Evolutionary conservation across 2,888 invertebrate genomes (phyloP).

Genomic region (Pocota personata): DNA sequence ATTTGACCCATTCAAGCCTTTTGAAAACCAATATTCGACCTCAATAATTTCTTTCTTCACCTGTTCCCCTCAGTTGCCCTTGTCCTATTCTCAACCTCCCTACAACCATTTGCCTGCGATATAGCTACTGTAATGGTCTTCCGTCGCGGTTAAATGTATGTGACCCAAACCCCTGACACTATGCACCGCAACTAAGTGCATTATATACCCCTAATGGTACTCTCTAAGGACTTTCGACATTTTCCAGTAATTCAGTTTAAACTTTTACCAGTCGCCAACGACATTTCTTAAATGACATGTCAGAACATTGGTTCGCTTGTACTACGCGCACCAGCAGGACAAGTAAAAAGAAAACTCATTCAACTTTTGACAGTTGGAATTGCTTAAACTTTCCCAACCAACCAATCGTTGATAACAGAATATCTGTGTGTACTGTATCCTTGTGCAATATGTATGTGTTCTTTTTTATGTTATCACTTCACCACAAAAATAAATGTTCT

Average conservation of each 20-base stretch:
- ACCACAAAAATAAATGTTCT: slow-evolving; percentile 61
- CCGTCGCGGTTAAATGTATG: neutral
- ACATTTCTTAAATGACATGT: slow-evolving; percentile 47
- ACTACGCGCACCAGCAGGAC: neutral
- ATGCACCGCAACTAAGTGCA: slow-evolving; percentile 18
- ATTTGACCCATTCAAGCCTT: too few species aligned
- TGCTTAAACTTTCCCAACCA: slow-evolving; percentile 36
- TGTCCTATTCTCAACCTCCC: too few species aligned
- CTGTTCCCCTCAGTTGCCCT: too few species aligned
- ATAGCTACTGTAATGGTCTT: too few species aligned
- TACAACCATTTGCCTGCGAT: too few species aligned
- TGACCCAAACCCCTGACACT: neutral
- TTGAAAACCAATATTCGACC: too few species aligned
- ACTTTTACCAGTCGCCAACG: slow-evolving; percentile 25
- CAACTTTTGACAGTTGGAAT: slow-evolving; percentile 60
- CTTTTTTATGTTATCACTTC: slow-evolving; percentile 61
- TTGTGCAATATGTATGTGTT: neutral
- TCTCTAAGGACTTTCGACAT: slow-evolving; percentile 41
- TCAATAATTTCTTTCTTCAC: too few species aligned
- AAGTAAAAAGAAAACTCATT: slow-evolving; percentile 32
- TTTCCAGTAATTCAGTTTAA: slow-evolving; percentile 25
- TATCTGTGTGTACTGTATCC: neutral
- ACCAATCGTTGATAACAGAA: slow-evolving; percentile 35
- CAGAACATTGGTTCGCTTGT: slow-evolving; percentile 47
- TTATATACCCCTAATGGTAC: slow-evolving; percentile 35